These are phyloP conservation scores for Linyphia triangularis DNA, from an alignment of 2,888 invertebrate genomes.

Conservation along the genomic window DNA sequence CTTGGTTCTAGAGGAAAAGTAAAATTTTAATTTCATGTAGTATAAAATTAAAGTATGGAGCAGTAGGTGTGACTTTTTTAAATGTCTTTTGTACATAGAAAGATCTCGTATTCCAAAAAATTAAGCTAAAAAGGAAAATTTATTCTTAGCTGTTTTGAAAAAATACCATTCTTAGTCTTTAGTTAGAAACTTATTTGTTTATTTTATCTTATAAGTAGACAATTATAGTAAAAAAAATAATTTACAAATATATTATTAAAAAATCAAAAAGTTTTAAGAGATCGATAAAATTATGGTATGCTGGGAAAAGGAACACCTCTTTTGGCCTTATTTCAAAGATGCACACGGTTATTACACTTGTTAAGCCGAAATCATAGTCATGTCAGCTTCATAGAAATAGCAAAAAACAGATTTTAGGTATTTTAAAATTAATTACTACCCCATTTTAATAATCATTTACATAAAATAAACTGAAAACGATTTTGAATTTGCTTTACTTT, in stretches of 20 bases:
- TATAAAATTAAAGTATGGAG: conserved; percentile 16
- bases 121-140: conserved; percentile 24
- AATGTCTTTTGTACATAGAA: conserved; percentile 50
- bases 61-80: conserved; percentile 38
- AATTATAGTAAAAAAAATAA: conserved; percentile 21
- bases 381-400: background rate
- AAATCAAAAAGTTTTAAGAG: background rate
- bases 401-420: background rate
- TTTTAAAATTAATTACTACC: background rate
- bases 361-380: conserved; percentile 31
- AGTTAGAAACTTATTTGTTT: conserved; percentile 31
- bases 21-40: conserved; percentile 52
- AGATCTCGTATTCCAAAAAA: conserved; percentile 35
- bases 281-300: background rate
- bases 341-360: conserved; percentile 63
- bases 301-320: conserved; percentile 21
- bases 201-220: conserved; percentile 35
- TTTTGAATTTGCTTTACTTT: background rate
- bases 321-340: conserved; percentile 55
- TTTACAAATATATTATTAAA: background rate
- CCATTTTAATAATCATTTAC: background rate
- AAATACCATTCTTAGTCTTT: conserved; percentile 49
- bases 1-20: conserved; percentile 35
- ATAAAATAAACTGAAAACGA: background rate
- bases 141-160: conserved; percentile 42